Evolutionary conservation across 2,113 vertebrate genomes (phyloP).

Genomic region (Dasyurus viverrinus): DNA sequence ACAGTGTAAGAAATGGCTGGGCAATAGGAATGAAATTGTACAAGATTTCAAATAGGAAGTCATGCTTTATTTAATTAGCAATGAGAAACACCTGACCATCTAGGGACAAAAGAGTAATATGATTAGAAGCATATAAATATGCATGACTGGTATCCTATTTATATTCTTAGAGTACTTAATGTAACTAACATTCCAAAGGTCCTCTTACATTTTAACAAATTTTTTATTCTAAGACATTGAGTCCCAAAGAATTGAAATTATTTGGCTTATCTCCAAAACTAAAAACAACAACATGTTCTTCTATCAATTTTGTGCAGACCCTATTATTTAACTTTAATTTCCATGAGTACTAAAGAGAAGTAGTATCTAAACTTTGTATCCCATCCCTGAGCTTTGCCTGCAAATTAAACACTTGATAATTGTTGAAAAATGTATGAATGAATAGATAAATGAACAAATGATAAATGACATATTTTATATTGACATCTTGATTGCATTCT

Average conservation of each 20-base stretch:
- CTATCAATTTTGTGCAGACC: background rate
- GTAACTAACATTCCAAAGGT: background rate
- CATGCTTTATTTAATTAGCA: background rate
- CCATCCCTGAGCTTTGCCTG: background rate
- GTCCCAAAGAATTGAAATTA: background rate
- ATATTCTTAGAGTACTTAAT: slow-evolving; percentile 39
- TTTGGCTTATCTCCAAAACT: background rate
- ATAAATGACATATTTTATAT: background rate
- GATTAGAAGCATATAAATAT: slow-evolving; percentile 48
- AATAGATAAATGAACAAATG: background rate
- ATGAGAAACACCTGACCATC: background rate
- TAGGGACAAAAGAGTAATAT: background rate
- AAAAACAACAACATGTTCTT: background rate
- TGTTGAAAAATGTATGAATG: background rate
- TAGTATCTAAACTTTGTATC: background rate
- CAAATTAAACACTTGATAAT: background rate
- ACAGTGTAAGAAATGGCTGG: background rate
- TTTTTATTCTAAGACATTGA: background rate
- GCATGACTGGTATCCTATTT: background rate
- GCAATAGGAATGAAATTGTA: background rate
- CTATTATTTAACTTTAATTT: background rate
- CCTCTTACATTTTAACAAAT: background rate
- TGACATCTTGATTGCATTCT: background rate
- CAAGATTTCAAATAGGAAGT: background rate
- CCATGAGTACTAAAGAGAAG: background rate